Evolutionary conservation across 2,113 vertebrate genomes (phyloP), one percentile per base, ranked within the genome.

Genomic region (Glaucomys volans): DNA sequence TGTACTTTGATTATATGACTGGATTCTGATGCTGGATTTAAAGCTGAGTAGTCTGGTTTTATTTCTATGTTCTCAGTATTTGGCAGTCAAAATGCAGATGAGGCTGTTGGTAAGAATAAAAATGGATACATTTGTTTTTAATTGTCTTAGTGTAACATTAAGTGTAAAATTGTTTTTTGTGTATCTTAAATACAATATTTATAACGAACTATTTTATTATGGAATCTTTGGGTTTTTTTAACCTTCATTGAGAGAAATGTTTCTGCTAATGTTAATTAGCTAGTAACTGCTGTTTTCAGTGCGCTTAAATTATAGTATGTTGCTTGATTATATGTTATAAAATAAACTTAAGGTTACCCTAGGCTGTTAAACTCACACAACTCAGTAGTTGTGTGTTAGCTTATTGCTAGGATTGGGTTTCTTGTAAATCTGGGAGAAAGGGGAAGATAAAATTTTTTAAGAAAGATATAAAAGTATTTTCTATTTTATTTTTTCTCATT

Each of bases 311-410:
- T 99, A 97, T 64, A n/a, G 0, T 98, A 98, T 99, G 98, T 98
- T 98, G 97, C 98, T 98, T 99, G 99, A 99, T 99, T 99, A 99
- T 99, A 99, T 99, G 99, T 98, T 99, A 98, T 97, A 98, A 98
- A 98, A 97, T 98, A 98, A 98, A 98, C 96, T 97, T 99, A 98
- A 98, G 97, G 98, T 98, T 98, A 98, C 94, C 95, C 83, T 97
- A 98, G 97, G 96, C 97, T 98, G 96, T 98, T 98, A 97, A 97
- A 97, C 4, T n/a, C n/a, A n/a, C n/a, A n/a, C n/a, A n/a, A n/a
- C n/a, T 7, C 52, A 98, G 82, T 96, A 98, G 95, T 97, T 98
- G 94, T 93, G 12, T 93, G 87, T 96, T 96, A 94, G 93, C 93
- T 93, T 97, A 97, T 84, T 94, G 77, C 95, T 98, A 96, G 96